These are phyloP conservation scores for Polypedilum pembai DNA, from an alignment of 1,140 invertebrate genomes.

Conservation along the genomic window DNA sequence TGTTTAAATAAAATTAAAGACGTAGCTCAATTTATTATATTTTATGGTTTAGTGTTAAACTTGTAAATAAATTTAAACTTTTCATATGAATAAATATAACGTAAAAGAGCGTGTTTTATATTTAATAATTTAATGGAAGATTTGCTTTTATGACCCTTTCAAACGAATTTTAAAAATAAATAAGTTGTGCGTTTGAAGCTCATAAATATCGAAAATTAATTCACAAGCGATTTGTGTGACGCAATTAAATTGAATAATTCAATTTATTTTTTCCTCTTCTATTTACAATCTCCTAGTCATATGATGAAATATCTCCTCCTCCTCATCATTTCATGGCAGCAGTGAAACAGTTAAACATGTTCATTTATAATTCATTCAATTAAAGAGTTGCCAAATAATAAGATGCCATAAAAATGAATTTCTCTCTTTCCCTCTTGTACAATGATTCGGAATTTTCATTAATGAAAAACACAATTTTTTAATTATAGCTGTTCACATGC, in stretches of 20 bases:
- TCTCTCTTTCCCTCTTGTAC: not conserved
- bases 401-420: slow-evolving; percentile 2
- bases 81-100: too few species aligned
- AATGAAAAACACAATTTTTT: not conserved
- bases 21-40: too few species aligned
- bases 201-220: too few species aligned
- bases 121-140: too few species aligned
- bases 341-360: slow-evolving; percentile 4
- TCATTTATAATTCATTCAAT: slow-evolving; percentile 8
- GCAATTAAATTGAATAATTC: not conserved
- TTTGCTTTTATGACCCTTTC: too few species aligned
- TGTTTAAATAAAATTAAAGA: too few species aligned
- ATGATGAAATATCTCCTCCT: not conserved
- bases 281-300: not conserved
- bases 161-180: too few species aligned
- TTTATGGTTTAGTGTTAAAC: too few species aligned
- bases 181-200: too few species aligned
- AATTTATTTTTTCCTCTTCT: not conserved
- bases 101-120: too few species aligned
- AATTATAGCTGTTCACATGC: not conserved
- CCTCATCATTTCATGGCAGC: not conserved
- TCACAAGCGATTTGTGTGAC: not conserved
- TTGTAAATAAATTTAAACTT: too few species aligned
- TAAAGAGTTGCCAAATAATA: slow-evolving; percentile 6
- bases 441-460: slow-evolving; percentile 12